Evolutionary conservation across 2,113 vertebrate species (phyloP).

Genomic region (Leptodactylus fuscus): DNA sequence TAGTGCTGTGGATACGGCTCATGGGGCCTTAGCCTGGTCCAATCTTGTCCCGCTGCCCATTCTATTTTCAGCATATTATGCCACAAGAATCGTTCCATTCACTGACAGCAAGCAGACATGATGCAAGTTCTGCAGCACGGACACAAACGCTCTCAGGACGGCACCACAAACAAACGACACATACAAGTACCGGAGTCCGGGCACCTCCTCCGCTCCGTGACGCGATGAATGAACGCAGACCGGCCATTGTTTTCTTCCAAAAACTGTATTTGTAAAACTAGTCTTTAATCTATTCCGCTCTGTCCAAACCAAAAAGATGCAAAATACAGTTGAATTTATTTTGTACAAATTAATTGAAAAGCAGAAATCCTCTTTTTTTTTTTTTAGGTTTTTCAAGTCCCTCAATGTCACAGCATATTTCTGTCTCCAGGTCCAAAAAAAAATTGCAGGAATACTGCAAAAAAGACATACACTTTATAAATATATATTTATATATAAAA

Average conservation of each 20-base stretch:
- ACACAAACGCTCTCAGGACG: no score
- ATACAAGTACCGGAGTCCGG: no score
- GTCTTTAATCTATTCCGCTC: slow-evolving; percentile 50
- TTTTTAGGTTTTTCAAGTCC: no score
- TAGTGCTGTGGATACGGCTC: no score
- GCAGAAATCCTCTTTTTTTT: slow-evolving; percentile 36
- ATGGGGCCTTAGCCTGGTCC: no score
- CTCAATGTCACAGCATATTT: slow-evolving; percentile 56
- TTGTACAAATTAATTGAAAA: slow-evolving; percentile 62
- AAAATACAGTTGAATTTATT: slow-evolving; percentile 48
- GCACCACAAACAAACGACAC: no score
- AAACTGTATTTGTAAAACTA: slow-evolving; percentile 74
- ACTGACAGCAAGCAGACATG: no score
- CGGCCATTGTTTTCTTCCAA: slow-evolving; percentile 60
- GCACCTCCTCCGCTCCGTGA: not conserved
- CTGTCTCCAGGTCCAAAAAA: slow-evolving; percentile 20
- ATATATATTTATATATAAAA: slow-evolving; percentile 59
- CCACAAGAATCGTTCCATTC: no score
- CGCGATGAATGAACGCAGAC: not conserved
- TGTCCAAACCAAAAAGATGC: slow-evolving; percentile 36
- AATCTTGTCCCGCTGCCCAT: no score
- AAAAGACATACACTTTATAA: slow-evolving; percentile 53
- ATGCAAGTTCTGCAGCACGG: no score
- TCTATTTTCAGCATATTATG: no score
- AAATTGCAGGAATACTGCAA: slow-evolving; percentile 55